phyloP scores from a whole-genome alignment of 2,797 vertebrate species.

The Podarcis lilfordi region DNA sequence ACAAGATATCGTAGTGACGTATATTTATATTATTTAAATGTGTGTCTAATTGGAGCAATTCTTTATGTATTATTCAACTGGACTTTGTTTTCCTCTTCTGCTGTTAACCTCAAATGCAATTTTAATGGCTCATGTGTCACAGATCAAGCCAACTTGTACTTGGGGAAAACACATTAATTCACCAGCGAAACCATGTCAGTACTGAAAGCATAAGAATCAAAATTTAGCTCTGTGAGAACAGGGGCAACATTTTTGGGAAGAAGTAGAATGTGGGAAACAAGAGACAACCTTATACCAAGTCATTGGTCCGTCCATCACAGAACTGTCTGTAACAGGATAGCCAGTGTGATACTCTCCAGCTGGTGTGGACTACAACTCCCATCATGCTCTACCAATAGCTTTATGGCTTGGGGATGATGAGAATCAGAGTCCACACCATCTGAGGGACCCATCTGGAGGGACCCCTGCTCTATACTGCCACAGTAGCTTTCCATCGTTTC shows the following conservation, averaged over 20 bases:
- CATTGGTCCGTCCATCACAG: too few species aligned
- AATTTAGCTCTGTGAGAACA: neutral
- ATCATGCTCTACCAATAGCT: too few species aligned
- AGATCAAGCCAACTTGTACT: slow-evolving; percentile 54
- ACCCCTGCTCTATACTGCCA: too few species aligned
- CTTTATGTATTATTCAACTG: slow-evolving; percentile 69
- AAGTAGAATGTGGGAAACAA: neutral
- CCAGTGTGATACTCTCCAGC: too few species aligned
- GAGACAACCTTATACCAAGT: too few species aligned
- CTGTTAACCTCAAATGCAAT: slow-evolving; percentile 66
- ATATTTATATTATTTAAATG: slow-evolving; percentile 66
- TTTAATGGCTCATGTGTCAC: slow-evolving; percentile 67
- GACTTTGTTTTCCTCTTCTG: slow-evolving; percentile 64
- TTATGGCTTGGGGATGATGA: too few species aligned
- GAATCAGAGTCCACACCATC: too few species aligned
- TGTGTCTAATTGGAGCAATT: slow-evolving; percentile 62
- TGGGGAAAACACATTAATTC: slow-evolving; percentile 15
- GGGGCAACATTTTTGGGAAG: fast-evolving
- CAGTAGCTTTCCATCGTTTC: too few species aligned
- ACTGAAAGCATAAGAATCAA: slow-evolving; percentile 15
- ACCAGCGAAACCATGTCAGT: slow-evolving; percentile 35
- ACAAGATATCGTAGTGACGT: slow-evolving; percentile 53
- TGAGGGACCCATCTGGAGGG: too few species aligned
- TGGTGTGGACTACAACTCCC: too few species aligned
- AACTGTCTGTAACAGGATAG: neutral